Evolutionary conservation across 2,113 vertebrate genomes (phyloP), one percentile per base, ranked within the genome.

Genomic region (Rhinogobius similis): DNA sequence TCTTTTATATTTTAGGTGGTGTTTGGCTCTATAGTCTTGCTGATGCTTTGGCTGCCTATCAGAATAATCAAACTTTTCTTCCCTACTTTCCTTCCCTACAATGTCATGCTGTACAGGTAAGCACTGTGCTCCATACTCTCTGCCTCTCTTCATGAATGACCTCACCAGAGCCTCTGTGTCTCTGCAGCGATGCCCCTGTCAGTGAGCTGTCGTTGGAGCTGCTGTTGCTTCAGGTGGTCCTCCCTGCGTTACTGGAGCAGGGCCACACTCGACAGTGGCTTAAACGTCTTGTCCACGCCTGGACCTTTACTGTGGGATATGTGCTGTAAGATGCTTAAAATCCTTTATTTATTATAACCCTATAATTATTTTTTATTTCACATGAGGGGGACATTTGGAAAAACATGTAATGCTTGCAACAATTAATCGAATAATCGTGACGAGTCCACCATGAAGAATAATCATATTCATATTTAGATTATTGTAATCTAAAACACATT

Each of bases 31-130:
- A 97, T 98, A 64, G 97, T 99, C 10, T 93, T 99, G 26, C 90
- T 99, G 77, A 99, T 99, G 97, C 94, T 99, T 66, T 99, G 97
- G 97, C 95, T 98, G 78, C 97, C 97, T 48, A 95, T 98, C 77
- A 92, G 95, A 63, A 96, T 98, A 77, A 98, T 98, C 76, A 98
- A 98, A 77, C 92, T 94, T 58, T 81, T 98, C 18, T 88, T 96
- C 46, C 95, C 96, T 43, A 82, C 87, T 81, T 98, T 99, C 86
- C 95, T 99, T 77, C 97, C 97, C 0, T 98, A 99, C 84, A 99
- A 99, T 68, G 97, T 98, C 75, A 99, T 98, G 96, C 94, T 99
- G 0, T 99, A 98, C 91, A 98, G 97, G 97, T 99, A 91, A 84
- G 62, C 10, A 32, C 4, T 0, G 26, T 2, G 14, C 12, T 18